Base-by-base conservation (phyloP, 2,888 invertebrate species). In the Eristalis intricaria region DNA sequence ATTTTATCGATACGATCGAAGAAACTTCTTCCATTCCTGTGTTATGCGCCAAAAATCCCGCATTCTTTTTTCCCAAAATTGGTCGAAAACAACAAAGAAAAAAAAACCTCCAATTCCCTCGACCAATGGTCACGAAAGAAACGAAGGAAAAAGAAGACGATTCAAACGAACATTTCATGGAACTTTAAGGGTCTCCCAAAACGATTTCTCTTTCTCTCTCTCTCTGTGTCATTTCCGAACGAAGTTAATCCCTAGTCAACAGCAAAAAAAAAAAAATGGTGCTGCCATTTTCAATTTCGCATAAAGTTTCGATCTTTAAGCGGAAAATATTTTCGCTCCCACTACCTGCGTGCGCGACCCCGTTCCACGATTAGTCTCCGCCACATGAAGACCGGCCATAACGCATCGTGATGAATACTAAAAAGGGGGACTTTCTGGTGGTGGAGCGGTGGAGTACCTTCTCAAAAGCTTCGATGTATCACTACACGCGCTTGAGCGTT, bases 1-100 rank as follows among this genome's bases (percentile, higher is more conserved):
- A 74, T 70, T 82, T 78, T 74, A 85, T 85, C 81, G 85, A 85
- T 85, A 74, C 74, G 68, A 81, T 82, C 70, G 74, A 61, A 68
- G 32, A 35, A 64, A 40, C 81, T 76, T 64, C 68, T 63, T 26
- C 4, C 26, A n/a, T 66, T 68, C 22, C 74, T 73, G 69, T 86
- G 60, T 70, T 74, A 74, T 77, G 82, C 61, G 50, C 63, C 69
- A 85, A 76, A 81, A 63, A 64, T 86, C n/a, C 78, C 61, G 60
- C 65, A 50, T 50, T 50, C 60, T 60, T 15, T 74, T n/a, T 75
- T 74, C 81, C 70, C 50, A 43, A 86, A 82, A 86, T 82, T 82
- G 82, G 70, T 43, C 74, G 7, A 50, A 74, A 81, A 86, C n/a
- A 86, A 78, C 74, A 69, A 2, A 5, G 13, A 1, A 43, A 43